Conservation (phyloP, 92 coral and sea anemone genomes). For the Galaxea fascicularis region DNA sequence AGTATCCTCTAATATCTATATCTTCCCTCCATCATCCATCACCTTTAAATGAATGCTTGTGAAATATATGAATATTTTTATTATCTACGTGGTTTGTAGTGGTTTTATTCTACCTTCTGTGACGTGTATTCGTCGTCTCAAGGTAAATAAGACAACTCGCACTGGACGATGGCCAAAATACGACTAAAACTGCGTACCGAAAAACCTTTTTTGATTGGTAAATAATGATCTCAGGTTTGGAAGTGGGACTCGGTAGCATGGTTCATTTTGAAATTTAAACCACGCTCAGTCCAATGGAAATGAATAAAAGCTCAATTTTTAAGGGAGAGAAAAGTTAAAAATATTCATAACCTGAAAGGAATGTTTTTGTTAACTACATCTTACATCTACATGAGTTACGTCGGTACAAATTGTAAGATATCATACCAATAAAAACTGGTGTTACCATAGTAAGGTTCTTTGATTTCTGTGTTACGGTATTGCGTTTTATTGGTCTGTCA, state of each 20-base stretch:
- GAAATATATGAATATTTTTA: neutral
- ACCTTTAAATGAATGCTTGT: neutral
- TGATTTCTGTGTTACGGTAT: neutral
- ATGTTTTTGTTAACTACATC: no score
- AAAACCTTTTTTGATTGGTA: neutral
- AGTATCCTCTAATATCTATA: slow-evolving; percentile 11
- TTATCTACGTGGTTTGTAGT: neutral
- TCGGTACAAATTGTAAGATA: no score
- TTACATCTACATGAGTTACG: no score
- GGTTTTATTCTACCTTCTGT: neutral
- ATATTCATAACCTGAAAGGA: no score
- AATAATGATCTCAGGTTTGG: neutral
- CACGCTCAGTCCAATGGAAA: no score
- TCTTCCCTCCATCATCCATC: slow-evolving; percentile 22
- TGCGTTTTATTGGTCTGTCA: neutral
- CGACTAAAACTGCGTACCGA: neutral
- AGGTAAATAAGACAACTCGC: neutral
- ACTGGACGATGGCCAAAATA: slow-evolving; percentile 8
- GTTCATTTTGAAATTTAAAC: no score
- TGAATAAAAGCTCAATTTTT: no score
- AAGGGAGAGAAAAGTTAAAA: no score
- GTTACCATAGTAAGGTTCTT: no score
- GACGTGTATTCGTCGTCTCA: neutral
- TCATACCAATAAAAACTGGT: no score
- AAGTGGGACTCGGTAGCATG: neutral